phyloP scores from a whole-genome alignment of 2,113 vertebrate species.

The Cynopterus brachyotis region DNA sequence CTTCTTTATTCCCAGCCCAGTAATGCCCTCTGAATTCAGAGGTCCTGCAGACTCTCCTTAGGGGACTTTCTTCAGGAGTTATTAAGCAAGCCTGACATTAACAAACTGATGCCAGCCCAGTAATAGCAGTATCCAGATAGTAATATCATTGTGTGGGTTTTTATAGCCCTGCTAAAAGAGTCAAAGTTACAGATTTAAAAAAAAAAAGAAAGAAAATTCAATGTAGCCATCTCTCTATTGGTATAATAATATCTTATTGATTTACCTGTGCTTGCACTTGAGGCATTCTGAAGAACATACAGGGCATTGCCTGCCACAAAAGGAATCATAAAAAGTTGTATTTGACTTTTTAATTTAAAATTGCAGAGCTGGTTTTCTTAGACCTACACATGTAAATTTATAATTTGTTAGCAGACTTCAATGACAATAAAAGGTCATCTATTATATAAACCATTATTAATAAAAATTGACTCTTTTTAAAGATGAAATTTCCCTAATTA shows the following conservation, averaged over 20 bases:
- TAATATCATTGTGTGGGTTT: background rate
- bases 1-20: background rate
- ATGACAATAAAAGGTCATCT: background rate
- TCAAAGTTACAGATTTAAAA: background rate
- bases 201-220: background rate
- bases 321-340: background rate
- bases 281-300: conserved; percentile 54
- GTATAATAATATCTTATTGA: background rate
- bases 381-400: background rate
- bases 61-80: background rate
- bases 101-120: background rate
- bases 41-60: background rate
- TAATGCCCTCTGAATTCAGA: background rate
- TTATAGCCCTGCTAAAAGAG: background rate
- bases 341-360: background rate
- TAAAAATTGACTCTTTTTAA: background rate
- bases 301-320: conserved; percentile 41
- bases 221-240: background rate
- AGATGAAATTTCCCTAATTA: background rate
- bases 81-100: background rate
- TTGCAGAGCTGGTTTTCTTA: background rate
- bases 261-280: conserved; percentile 68
- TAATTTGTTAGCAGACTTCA: background rate
- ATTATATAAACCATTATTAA: background rate
- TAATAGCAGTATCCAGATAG: background rate